Base-by-base conservation (phyloP, 2,113 vertebrate genomes). In the Panthera leo region DNA sequence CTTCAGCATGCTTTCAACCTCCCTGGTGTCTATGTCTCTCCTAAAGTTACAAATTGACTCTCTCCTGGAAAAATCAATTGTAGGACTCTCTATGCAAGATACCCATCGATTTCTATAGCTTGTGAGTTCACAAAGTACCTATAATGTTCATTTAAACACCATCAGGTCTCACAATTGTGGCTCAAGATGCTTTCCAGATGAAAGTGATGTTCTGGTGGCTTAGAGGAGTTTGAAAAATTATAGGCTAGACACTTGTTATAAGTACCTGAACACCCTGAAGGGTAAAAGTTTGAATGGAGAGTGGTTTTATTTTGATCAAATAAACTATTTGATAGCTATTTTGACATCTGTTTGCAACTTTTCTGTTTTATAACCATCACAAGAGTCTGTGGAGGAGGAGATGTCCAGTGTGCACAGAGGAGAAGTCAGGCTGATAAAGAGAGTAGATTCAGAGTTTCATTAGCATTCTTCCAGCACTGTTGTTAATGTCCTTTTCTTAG, bases 1-100 rank as follows among this genome's bases (percentile, higher is more conserved):
- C 13, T 76, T 45, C 11, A 67, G 12, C 21, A 42, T 65, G 27
- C 55, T 80, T 94, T 65, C 83, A 95, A 29, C 58, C 25, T 92
- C 42, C 48, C 63, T 88, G 53, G 29, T 94, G 51, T 94, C 89
- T 91, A 3, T 96, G 58, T 53, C 53, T 93, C 92, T 97, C 76
- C 79, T 85, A 68, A 97, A 85, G 84, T 97, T 89, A 96, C 82
- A 91, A 96, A 97, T 93, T 89, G 97, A 91, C 78, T 95, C 63
- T 92, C 19, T 93, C 48, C 45, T 86, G 63, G 88, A 96, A 98
- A 98, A 97, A 98, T 96, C 93, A 89, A 94, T 98, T 79, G 65
- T 36, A 53, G 71, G 45, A 83, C 93, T 97, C 79, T 90, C 95
- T 97, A 94, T 98, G 92, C 88, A 97, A 97, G 95, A 70, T 14